Evolutionary conservation across 2,797 vertebrate genomes (phyloP).

Genomic region (Atherinosoma microstoma): DNA sequence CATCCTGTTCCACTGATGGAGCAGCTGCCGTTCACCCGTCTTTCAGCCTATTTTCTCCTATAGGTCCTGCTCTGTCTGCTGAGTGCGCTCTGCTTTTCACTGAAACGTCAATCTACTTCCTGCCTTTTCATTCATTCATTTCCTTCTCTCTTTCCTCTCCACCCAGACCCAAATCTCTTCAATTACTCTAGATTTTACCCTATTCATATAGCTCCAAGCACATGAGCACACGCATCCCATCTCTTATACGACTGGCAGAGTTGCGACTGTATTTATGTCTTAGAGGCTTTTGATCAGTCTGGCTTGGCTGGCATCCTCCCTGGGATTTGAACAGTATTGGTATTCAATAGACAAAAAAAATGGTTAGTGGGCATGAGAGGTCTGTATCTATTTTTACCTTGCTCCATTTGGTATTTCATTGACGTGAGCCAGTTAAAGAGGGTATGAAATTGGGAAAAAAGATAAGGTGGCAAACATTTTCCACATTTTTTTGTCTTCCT

Average conservation of each 20-base stretch:
- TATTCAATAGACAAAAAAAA: constrained; percentile 72
- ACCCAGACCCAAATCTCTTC: constrained; percentile 66
- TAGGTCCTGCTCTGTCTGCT: constrained; percentile 36
- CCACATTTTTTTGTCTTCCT: constrained; percentile 11
- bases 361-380: constrained; percentile 56
- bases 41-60: constrained; percentile 17
- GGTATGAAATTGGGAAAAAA: constrained; percentile 6
- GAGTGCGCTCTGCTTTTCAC: constrained; percentile 42
- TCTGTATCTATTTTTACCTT: constrained; percentile 70
- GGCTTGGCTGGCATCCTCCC: constrained; percentile 58
- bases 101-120: constrained; percentile 57
- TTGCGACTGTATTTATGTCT: constrained; percentile 65
- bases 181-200: constrained; percentile 58
- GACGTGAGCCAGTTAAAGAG: constrained; percentile 52
- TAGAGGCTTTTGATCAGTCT: constrained; percentile 65
- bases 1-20: constrained; percentile 11
- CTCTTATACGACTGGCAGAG: constrained; percentile 40
- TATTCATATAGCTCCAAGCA: constrained; percentile 48
- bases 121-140: constrained; percentile 60
- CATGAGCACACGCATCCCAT: constrained; percentile 25
- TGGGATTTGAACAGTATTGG: constrained; percentile 68
- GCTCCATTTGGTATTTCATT: constrained; percentile 55
- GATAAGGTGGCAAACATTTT: neutral
- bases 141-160: constrained; percentile 57
- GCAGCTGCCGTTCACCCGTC: constrained; percentile 2